Percentiles rank a stretch among this genome's conserved stretches.
These are phyloP conservation scores for Microchrysa polita DNA, from an alignment of 2,888 invertebrate genomes.

Conservation along the genomic window DNA sequence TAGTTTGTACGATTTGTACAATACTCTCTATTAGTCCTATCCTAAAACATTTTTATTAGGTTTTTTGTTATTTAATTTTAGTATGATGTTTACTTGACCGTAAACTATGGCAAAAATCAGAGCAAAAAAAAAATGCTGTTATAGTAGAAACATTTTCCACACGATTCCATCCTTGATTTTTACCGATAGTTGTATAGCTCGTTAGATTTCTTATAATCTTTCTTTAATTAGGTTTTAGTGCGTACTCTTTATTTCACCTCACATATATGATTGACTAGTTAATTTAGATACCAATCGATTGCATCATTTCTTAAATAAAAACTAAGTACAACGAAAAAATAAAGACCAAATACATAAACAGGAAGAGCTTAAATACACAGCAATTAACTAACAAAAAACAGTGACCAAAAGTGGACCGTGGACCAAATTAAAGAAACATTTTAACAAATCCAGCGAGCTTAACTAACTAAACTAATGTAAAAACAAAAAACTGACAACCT, in stretches of 20 bases:
- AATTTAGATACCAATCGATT: neutral
- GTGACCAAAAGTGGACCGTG: neutral
- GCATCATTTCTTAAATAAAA: neutral
- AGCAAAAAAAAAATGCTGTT: neutral
- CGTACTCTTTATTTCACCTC: neutral
- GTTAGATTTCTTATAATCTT: constrained; percentile 32
- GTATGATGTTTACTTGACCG: constrained; percentile 15
- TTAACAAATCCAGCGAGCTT: constrained; percentile 37
- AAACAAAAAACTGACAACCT: neutral
- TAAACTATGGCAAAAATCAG: too few species aligned
- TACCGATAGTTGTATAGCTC: constrained; percentile 32
- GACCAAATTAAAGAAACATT: constrained; percentile 33
- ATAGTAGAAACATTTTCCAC: constrained; percentile 28
- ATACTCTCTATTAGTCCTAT: too few species aligned
- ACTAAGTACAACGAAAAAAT: neutral
- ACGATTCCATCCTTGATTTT: constrained; percentile 34
- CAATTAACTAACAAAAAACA: neutral
- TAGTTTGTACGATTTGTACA: too few species aligned
- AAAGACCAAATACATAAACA: neutral
- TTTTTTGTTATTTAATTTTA: constrained; percentile 43
- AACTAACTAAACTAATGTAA: constrained; percentile 1
- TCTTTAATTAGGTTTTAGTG: constrained; percentile 20
- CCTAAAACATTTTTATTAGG: too few species aligned
- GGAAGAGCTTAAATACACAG: neutral
- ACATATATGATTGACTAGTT: neutral